Conservation (phyloP, 2,888 invertebrate species). For the Callyntrura guangdongensis region DNA sequence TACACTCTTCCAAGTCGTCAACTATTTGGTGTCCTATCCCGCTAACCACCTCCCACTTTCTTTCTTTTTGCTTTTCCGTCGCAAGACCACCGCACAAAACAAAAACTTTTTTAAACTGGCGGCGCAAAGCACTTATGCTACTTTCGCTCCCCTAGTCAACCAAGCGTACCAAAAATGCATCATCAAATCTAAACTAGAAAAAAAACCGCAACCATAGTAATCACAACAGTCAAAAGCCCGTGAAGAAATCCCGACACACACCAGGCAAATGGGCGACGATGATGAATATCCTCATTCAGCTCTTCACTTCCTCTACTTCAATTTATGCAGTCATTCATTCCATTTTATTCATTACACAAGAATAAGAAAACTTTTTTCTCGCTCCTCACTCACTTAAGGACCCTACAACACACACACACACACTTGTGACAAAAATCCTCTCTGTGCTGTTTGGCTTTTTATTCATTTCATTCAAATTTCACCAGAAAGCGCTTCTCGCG, state of each 20-base stretch:
- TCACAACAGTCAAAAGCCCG: background rate
- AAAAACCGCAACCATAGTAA: background rate
- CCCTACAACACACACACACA: too few relatives aligned
- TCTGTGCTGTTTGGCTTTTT: background rate
- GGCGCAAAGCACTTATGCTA: background rate
- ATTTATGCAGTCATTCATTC: conserved; percentile 21
- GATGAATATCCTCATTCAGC: conserved; percentile 2
- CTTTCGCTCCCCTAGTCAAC: background rate
- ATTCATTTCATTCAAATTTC: background rate
- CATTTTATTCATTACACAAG: background rate
- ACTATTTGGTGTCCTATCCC: too few relatives aligned
- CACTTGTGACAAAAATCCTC: background rate
- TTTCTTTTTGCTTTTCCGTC: too few relatives aligned
- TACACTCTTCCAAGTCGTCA: too few relatives aligned
- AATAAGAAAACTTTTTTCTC: conserved; percentile 11
- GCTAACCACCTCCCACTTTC: too few relatives aligned
- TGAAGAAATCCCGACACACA: background rate
- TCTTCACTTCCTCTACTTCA: conserved; percentile 10
- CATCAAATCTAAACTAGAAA: background rate
- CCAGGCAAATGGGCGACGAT: background rate
- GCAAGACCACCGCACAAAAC: too few relatives aligned
- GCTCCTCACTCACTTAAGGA: background rate
- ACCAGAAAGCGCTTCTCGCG: background rate
- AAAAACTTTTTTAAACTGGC: too few relatives aligned
- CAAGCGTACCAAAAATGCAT: background rate